Conservation (phyloP, 2,888 invertebrate genomes). For the Diploptera punctata region DNA sequence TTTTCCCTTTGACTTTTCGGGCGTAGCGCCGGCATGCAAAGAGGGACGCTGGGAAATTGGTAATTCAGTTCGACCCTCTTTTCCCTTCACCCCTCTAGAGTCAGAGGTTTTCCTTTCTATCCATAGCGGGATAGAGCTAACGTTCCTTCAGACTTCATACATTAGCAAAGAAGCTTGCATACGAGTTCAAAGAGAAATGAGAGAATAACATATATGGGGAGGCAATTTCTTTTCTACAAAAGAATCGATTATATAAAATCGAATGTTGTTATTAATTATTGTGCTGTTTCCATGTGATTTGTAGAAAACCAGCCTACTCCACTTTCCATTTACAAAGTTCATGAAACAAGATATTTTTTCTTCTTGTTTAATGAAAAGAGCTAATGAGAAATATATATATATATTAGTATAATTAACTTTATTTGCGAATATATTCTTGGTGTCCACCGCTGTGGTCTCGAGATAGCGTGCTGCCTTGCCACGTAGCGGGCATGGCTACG, state of each 20-base stretch:
- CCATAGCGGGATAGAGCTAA: not conserved
- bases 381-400: too few relatives aligned
- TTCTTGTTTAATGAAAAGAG: too few relatives aligned
- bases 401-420: too few relatives aligned
- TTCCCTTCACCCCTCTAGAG: not conserved
- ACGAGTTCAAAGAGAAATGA: slow-evolving; percentile 23
- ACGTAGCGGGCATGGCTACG: too few relatives aligned
- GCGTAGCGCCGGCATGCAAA: slow-evolving; percentile 28
- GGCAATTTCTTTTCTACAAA: not conserved
- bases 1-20: slow-evolving; percentile 31
- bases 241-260: slow-evolving; percentile 12
- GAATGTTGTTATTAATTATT: slow-evolving; percentile 17
- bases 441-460: too few relatives aligned
- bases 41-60: slow-evolving; percentile 31
- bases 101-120: not conserved
- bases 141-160: slow-evolving; percentile 25
- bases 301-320: too few relatives aligned
- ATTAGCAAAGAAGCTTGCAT: slow-evolving; percentile 18
- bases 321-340: too few relatives aligned
- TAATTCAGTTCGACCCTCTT: slow-evolving; percentile 18
- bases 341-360: too few relatives aligned
- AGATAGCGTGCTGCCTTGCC: too few relatives aligned
- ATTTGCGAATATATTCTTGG: too few relatives aligned
- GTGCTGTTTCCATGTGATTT: not conserved
- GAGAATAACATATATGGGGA: not conserved